Percentiles rank a stretch among this genome's conserved stretches.
phyloP scores from a whole-genome alignment of 1,140 invertebrate genomes.

The Eciton burchellii region DNA sequence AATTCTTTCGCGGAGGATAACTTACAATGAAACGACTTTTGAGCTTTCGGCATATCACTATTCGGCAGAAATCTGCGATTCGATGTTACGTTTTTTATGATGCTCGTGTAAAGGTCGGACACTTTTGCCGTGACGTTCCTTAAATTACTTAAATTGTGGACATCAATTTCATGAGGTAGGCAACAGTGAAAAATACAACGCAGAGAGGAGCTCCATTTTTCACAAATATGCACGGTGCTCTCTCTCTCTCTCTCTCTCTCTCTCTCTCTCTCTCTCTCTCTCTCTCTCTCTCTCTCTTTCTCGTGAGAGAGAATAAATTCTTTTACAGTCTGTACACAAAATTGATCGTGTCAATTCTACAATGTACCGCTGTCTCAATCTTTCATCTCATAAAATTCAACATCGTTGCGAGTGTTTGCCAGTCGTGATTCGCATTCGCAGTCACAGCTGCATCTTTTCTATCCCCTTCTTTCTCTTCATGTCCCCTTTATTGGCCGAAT shows the following conservation, averaged over 20 bases:
- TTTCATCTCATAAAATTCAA: slow-evolving; percentile 27
- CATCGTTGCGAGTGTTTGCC: background rate
- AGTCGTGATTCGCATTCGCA: slow-evolving; percentile 51
- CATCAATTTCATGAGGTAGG: background rate
- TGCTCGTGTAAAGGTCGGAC: background rate
- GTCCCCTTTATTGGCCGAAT: slow-evolving; percentile 45
- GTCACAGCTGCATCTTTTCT: slow-evolving; percentile 4
- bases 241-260: too few relatives aligned
- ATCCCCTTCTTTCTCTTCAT: slow-evolving; percentile 18
- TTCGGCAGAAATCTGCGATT: background rate
- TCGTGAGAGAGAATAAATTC: too few relatives aligned
- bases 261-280: too few relatives aligned
- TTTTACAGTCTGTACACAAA: slow-evolving; percentile 8
- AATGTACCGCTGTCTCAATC: background rate
- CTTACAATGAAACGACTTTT: too few relatives aligned
- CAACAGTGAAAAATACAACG: background rate
- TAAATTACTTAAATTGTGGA: background rate
- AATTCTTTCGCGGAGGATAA: too few relatives aligned
- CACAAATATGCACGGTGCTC: background rate
- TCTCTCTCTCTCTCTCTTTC: too few relatives aligned
- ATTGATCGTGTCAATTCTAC: background rate
- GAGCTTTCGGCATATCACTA: too few relatives aligned
- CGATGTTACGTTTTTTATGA: background rate
- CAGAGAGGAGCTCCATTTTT: background rate
- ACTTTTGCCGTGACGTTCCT: background rate